Percentiles rank a stretch among this genome's conserved stretches.
Conservation (phyloP, 2,888 invertebrate genomes). For the Athripsodes cinereus region DNA sequence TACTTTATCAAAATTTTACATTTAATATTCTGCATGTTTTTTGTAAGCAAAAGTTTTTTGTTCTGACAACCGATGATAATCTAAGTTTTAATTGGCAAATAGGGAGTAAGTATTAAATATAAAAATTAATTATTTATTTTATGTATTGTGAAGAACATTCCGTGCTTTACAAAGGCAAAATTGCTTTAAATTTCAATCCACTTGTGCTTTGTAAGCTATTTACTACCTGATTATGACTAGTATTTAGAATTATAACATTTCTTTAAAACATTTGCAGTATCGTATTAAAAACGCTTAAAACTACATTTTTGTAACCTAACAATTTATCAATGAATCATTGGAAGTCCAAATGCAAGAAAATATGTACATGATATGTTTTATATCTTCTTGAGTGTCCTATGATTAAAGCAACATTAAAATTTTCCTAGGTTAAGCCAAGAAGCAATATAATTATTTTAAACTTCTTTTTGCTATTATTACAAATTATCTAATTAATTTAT, state of each 20-base stretch:
- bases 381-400: background rate
- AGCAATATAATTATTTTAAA: background rate
- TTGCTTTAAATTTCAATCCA: background rate
- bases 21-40: too few species aligned
- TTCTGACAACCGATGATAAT: too few species aligned
- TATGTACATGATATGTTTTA: background rate
- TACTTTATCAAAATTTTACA: too few species aligned
- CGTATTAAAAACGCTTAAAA: too few species aligned
- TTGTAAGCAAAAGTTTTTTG: too few species aligned
- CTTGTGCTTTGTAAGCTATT: too few species aligned
- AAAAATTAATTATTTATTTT: background rate
- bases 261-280: too few species aligned
- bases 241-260: background rate
- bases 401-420: background rate
- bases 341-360: background rate
- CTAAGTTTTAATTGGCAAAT: slow-evolving; percentile 21
- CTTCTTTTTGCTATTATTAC: background rate
- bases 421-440: background rate
- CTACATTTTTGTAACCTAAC: too few species aligned
- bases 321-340: background rate
- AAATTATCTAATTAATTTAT: background rate
- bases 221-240: background rate
- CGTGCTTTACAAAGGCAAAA: background rate
- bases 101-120: slow-evolving; percentile 14
- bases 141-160: background rate